Percentiles rank a stretch among this genome's conserved stretches.
Conservation (phyloP, 2,113 vertebrate species). For the Micromys minutus region DNA sequence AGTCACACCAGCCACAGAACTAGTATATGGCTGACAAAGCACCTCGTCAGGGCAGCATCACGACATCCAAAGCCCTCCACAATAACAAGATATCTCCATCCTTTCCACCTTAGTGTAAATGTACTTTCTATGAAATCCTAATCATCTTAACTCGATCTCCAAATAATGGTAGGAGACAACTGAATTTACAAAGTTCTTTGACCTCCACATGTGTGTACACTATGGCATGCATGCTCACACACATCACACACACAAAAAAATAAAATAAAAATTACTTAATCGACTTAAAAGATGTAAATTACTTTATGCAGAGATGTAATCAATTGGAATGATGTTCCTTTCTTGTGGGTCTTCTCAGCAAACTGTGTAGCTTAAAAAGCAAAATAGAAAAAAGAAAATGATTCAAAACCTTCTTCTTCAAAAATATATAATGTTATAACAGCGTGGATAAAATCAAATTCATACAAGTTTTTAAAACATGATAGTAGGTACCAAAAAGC, state of each 20-base stretch:
- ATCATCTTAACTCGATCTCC: not conserved
- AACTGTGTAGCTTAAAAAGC: conserved; percentile 40
- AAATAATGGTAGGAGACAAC: not conserved
- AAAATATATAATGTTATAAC: not conserved
- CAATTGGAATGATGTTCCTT: conserved; percentile 48
- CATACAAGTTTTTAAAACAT: not conserved
- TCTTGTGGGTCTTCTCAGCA: conserved; percentile 65
- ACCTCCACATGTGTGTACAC: not conserved
- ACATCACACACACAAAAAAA: not conserved
- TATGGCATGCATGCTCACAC: not conserved
- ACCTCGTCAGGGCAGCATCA: not conserved
- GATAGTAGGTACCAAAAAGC: not conserved
- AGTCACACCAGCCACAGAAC: not conserved
- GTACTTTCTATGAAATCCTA: not conserved
- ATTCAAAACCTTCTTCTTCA: conserved; percentile 29
- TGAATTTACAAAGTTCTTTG: not conserved
- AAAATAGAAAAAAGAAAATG: not conserved
- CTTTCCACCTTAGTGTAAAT: not conserved
- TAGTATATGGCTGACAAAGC: not conserved
- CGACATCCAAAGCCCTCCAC: not conserved
- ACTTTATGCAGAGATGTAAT: conserved; percentile 67
- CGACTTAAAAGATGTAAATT: not conserved
- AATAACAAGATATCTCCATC: not conserved
- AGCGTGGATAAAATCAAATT: conserved; percentile 46
- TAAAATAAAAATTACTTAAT: not conserved